phyloP scores from a whole-genome alignment of 1,140 invertebrate genomes.

The Drosophila bocki region DNA sequence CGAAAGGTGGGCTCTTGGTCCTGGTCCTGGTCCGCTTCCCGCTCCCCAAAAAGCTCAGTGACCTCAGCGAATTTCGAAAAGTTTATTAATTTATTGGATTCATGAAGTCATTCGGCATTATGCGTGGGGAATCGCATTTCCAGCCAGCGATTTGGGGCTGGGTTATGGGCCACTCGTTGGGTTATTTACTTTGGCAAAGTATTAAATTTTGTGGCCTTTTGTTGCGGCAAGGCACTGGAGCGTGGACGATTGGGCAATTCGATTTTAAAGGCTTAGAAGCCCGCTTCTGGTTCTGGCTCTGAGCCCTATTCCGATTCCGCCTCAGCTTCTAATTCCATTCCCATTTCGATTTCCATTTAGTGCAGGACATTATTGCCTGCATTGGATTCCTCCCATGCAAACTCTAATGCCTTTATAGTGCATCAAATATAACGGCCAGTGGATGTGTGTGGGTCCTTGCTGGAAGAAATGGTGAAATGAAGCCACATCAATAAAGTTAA shows the following conservation, averaged over 20 bases:
- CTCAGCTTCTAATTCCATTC: not conserved
- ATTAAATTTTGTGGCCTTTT: slow-evolving; percentile 71
- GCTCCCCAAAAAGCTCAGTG: slow-evolving; percentile 58
- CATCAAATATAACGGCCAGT: slow-evolving; percentile 31
- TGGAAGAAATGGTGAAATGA: slow-evolving; percentile 3
- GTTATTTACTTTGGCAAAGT: slow-evolving; percentile 67
- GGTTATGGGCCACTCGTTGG: slow-evolving; percentile 27
- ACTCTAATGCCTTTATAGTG: slow-evolving; percentile 1
- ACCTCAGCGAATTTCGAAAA: slow-evolving; percentile 81
- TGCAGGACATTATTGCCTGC: slow-evolving; percentile 34
- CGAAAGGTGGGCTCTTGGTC: slow-evolving; percentile 29
- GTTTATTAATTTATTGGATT: slow-evolving; percentile 83
- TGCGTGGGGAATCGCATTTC: slow-evolving; percentile 73
- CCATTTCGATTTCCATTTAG: slow-evolving; percentile 39
- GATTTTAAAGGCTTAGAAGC: slow-evolving; percentile 68
- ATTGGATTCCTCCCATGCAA: not conserved
- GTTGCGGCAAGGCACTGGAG: slow-evolving; percentile 26
- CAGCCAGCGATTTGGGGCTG: slow-evolving; percentile 47
- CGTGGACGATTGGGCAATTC: slow-evolving; percentile 62
- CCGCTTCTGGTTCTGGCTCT: not conserved
- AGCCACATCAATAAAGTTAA: slow-evolving; percentile 24
- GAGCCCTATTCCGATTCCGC: not conserved
- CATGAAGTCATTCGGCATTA: slow-evolving; percentile 80
- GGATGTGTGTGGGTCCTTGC: not conserved
- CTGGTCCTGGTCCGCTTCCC: not conserved